phyloP scores from a whole-genome alignment of 2,888 invertebrate genomes.

The Agriopis aurantiaria region DNA sequence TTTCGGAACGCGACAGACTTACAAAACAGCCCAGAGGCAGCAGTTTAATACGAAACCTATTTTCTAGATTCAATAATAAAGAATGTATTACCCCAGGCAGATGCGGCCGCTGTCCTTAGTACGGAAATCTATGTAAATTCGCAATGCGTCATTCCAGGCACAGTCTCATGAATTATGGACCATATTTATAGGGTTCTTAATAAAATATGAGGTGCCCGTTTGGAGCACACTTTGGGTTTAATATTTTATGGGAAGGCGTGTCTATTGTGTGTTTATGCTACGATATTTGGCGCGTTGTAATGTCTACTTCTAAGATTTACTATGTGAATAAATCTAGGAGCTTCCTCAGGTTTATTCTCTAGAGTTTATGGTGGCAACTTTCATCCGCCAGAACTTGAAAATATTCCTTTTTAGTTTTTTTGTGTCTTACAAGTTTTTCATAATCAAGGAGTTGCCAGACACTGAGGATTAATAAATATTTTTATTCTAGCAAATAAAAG shows the following conservation, averaged over 20 bases:
- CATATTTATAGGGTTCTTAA: constrained; percentile 49
- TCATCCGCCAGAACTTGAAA: no score
- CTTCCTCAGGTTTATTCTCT: no score
- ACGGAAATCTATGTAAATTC: constrained; percentile 76
- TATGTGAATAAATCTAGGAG: constrained; percentile 14
- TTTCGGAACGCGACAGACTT: constrained; percentile 13
- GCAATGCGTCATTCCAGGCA: constrained; percentile 72
- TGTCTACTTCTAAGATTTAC: neutral
- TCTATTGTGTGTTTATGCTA: constrained; percentile 29
- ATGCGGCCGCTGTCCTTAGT: constrained; percentile 66
- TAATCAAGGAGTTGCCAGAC: no score
- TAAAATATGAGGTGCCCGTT: constrained; percentile 41
- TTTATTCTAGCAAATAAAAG: no score
- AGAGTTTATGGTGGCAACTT: no score
- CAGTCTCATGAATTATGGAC: constrained; percentile 76
- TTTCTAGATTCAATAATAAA: constrained; percentile 69
- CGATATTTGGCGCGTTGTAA: constrained; percentile 12
- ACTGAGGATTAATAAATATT: no score
- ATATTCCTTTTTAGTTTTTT: no score
- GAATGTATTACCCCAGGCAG: constrained; percentile 71
- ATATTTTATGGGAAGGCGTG: constrained; percentile 36
- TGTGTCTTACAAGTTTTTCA: no score
- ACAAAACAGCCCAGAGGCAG: constrained; percentile 25
- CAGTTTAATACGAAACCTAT: constrained; percentile 55
- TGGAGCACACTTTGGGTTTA: constrained; percentile 29